A percentile compares a stretch with the other conserved stretches of the same genome.
Conservation (phyloP, 1,140 invertebrate species). For the Pseudomyrmex dendroicus region DNA sequence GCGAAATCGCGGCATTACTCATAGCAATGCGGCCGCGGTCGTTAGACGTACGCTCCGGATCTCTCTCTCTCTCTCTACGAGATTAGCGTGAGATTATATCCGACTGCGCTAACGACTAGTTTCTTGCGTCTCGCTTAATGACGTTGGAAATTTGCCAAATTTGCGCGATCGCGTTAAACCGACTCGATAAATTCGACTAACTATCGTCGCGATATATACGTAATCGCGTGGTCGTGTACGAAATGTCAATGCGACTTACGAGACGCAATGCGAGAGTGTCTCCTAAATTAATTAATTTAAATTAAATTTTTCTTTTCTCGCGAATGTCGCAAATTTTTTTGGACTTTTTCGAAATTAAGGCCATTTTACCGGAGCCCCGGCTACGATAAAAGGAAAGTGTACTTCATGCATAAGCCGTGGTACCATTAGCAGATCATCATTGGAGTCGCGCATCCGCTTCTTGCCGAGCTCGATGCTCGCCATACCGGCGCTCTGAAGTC, state of each 20-base stretch:
- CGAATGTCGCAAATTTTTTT: too few relatives aligned
- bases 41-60: not conserved
- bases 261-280: too few relatives aligned
- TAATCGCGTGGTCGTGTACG: too few relatives aligned
- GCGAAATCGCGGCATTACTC: not conserved
- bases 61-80: not conserved
- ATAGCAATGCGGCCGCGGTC: not conserved
- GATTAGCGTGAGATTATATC: slow-evolving; percentile 36
- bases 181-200: not conserved
- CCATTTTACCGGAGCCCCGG: slow-evolving; percentile 65
- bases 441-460: slow-evolving; percentile 93
- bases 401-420: slow-evolving; percentile 89
- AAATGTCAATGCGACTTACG: too few relatives aligned
- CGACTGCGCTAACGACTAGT: slow-evolving; percentile 11
- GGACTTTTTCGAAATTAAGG: slow-evolving; percentile 20
- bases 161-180: not conserved
- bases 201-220: not conserved
- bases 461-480: slow-evolving; percentile 91
- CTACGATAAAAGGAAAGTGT: slow-evolving; percentile 82
- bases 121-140: slow-evolving; percentile 24
- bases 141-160: slow-evolving; percentile 13
- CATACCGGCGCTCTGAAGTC: slow-evolving; percentile 87
- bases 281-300: too few relatives aligned
- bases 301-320: too few relatives aligned
- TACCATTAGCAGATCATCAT: slow-evolving; percentile 97